phyloP scores from a whole-genome alignment of 2,888 invertebrate species.

The Acrobasis suavella region DNA sequence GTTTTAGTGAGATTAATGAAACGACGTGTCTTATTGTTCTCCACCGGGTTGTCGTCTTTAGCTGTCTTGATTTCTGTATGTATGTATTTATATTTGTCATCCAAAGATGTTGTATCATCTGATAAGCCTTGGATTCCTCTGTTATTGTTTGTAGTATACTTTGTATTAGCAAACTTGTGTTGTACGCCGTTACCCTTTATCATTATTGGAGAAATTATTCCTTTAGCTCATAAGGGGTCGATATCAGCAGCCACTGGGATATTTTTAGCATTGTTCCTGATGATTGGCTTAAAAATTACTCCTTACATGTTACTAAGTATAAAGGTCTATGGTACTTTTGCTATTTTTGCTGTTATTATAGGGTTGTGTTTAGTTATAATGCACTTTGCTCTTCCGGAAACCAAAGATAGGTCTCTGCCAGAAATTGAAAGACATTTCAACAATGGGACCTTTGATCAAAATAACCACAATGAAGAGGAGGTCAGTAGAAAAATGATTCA shows the following conservation, averaged over 20 bases:
- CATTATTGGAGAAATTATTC: conserved; percentile 51
- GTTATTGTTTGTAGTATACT: conserved; percentile 45
- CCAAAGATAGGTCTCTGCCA: conserved; percentile 43
- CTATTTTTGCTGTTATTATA: conserved; percentile 48
- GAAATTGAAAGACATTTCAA: conserved; percentile 47
- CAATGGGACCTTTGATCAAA: conserved; percentile 40
- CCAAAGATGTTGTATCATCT: conserved; percentile 38
- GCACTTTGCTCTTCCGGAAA: conserved; percentile 45
- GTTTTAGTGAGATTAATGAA: conserved; percentile 46
- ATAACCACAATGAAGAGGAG: conserved; percentile 37
- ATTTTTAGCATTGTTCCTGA: conserved; percentile 41
- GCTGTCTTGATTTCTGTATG: conserved; percentile 40
- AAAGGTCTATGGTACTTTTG: conserved; percentile 58
- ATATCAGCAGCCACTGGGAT: conserved; percentile 46
- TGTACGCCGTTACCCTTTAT: conserved; percentile 52
- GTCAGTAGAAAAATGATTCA: conserved; percentile 29
- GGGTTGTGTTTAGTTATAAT: conserved; percentile 35
- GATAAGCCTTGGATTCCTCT: conserved; percentile 40
- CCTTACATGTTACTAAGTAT: conserved; percentile 43
- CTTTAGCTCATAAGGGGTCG: conserved; percentile 46
- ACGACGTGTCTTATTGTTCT: conserved; percentile 46
- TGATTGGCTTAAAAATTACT: conserved; percentile 44
- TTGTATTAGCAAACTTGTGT: conserved; percentile 49
- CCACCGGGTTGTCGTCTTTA: conserved; percentile 46
- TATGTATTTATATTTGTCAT: conserved; percentile 39